Conservation (phyloP, 2,797 vertebrate genomes). For the Oreochromis mossambicus region DNA sequence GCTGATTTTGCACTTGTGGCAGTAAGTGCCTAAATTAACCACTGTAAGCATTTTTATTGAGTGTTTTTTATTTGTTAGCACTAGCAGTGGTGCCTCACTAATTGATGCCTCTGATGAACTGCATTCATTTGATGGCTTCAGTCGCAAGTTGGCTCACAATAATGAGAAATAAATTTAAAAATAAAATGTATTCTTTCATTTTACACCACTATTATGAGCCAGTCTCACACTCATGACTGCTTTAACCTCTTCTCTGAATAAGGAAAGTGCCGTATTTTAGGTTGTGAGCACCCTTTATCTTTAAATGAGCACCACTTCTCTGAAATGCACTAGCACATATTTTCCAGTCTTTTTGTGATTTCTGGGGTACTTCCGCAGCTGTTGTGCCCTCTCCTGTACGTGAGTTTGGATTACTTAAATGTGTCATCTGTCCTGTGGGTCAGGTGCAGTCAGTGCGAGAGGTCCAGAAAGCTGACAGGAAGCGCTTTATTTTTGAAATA, state of each 20-base stretch:
- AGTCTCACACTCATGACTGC: background rate
- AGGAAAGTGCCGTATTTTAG: background rate
- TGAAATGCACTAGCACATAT: background rate
- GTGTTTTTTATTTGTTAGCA: background rate
- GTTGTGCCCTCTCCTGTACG: background rate
- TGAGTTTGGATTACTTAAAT: background rate
- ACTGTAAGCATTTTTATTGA: background rate
- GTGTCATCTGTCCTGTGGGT: background rate
- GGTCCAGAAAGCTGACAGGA: conserved; percentile 40
- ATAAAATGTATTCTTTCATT: background rate
- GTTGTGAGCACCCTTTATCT: background rate
- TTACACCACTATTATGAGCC: background rate
- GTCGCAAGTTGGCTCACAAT: background rate
- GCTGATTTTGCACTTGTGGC: background rate
- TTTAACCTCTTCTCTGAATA: background rate
- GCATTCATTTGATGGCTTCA: background rate
- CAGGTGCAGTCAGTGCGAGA: conserved; percentile 80
- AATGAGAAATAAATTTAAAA: background rate
- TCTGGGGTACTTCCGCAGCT: background rate
- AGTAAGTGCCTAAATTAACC: background rate
- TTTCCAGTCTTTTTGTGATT: background rate
- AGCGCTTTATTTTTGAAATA: conserved; percentile 77
- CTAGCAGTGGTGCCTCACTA: background rate
- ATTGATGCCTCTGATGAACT: background rate
- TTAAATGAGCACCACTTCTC: background rate